Percentiles rank a stretch among this genome's conserved stretches.
phyloP scores from a whole-genome alignment of 1,140 invertebrate species.

The Papilio machaon region DNA sequence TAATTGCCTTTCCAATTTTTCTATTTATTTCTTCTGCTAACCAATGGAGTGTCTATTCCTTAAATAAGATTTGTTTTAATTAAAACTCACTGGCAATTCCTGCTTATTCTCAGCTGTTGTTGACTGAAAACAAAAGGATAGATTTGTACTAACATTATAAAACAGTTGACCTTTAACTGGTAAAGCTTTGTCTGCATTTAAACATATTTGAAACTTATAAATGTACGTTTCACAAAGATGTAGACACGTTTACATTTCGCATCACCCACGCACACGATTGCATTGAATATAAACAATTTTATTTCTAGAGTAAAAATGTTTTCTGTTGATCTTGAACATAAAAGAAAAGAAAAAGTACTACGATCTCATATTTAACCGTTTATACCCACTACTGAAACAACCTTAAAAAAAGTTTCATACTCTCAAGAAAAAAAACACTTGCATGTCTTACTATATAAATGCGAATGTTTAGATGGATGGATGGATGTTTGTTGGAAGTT shows the following conservation, averaged over 20 bases:
- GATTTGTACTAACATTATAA: not conserved
- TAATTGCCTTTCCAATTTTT: no score
- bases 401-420: no score
- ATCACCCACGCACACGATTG: conserved; percentile 5
- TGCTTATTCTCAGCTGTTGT: no score
- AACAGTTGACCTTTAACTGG: not conserved
- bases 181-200: not conserved
- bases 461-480: no score
- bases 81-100: no score
- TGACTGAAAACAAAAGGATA: no score
- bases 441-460: no score
- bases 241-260: conserved; percentile 16
- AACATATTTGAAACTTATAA: not conserved
- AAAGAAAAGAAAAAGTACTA: not conserved
- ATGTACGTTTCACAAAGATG: not conserved
- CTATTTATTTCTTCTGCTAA: no score
- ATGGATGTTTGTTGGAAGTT: no score
- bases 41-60: no score
- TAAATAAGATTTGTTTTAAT: no score
- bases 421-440: no score
- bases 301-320: not conserved
- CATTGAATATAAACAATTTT: conserved; percentile 16
- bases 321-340: not conserved
- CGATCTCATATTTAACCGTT: not conserved
- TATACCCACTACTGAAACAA: not conserved